Percentiles rank a stretch among this genome's conserved stretches.
Conservation (phyloP, 2,113 vertebrate genomes). For the Cebidichthys violaceus region DNA sequence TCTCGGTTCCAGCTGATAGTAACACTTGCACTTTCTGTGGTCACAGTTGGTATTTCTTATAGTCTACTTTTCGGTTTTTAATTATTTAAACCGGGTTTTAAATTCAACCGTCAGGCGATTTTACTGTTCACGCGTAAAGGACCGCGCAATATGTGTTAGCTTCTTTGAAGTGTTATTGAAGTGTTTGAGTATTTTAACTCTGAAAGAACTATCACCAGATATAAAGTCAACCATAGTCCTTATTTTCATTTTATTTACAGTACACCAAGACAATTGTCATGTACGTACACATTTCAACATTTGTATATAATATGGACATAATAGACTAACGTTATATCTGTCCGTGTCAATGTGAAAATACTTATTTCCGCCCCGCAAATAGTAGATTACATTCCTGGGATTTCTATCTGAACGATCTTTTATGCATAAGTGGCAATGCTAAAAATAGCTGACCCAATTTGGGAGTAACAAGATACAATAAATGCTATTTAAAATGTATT, state of each 20-base stretch:
- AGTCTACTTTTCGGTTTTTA: conserved; percentile 9
- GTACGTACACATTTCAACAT: not conserved
- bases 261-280: not conserved
- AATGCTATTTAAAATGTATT: conserved; percentile 68
- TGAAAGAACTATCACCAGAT: not conserved
- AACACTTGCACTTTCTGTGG: conserved; percentile 59
- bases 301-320: not conserved
- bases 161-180: not conserved
- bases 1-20: conserved; percentile 29
- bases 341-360: not conserved
- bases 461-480: conserved; percentile 64
- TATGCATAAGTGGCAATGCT: conserved; percentile 68
- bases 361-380: conserved; percentile 7
- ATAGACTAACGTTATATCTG: not conserved
- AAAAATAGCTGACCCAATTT: conserved; percentile 78
- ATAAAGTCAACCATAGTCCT: not conserved
- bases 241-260: not conserved
- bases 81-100: not conserved
- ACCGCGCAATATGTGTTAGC: not conserved
- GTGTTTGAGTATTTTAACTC: not conserved
- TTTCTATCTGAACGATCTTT: conserved; percentile 61
- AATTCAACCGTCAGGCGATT: not conserved
- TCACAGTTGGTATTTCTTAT: conserved; percentile 30
- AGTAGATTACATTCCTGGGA: not conserved
- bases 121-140: not conserved